These are phyloP conservation scores for Tetheella fluctuosa DNA, from an alignment of 2,888 invertebrate species.

Conservation along the genomic window DNA sequence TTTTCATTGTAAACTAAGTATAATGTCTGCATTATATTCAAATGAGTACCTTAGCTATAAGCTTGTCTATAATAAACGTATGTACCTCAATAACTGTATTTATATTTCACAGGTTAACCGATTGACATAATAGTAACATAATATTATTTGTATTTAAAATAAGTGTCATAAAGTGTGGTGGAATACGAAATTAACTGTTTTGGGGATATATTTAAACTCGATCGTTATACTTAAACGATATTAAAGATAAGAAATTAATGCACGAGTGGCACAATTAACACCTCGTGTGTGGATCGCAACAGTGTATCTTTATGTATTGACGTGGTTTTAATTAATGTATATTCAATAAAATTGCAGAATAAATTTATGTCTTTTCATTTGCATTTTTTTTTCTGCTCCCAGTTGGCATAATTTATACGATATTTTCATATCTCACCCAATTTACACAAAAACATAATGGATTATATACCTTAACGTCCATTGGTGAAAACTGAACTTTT, in stretches of 20 bases:
- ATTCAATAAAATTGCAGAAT: constrained; percentile 71
- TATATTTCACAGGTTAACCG: constrained; percentile 15
- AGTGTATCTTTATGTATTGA: constrained; percentile 73
- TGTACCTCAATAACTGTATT: background rate
- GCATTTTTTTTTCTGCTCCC: constrained; percentile 18
- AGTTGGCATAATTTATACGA: too few species aligned
- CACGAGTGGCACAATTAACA: constrained; percentile 62
- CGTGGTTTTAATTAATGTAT: constrained; percentile 77
- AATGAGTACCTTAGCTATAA: background rate
- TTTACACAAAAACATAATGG: too few species aligned
- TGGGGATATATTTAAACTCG: background rate
- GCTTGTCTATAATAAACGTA: background rate
- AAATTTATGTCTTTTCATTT: constrained; percentile 39
- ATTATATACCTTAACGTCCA: too few species aligned
- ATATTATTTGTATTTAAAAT: constrained; percentile 23
- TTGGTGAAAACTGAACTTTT: too few species aligned
- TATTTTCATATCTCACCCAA: too few species aligned
- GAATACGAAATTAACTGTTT: background rate
- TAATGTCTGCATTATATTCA: background rate
- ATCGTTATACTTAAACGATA: background rate
- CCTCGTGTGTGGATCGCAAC: constrained; percentile 63
- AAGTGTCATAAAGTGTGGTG: constrained; percentile 21
- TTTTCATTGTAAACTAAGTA: too few species aligned
- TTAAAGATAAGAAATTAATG: constrained; percentile 37
- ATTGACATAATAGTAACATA: constrained; percentile 23